Evolutionary conservation across 2,113 vertebrate species (phyloP).

Genomic region (Amazona guildingii): DNA sequence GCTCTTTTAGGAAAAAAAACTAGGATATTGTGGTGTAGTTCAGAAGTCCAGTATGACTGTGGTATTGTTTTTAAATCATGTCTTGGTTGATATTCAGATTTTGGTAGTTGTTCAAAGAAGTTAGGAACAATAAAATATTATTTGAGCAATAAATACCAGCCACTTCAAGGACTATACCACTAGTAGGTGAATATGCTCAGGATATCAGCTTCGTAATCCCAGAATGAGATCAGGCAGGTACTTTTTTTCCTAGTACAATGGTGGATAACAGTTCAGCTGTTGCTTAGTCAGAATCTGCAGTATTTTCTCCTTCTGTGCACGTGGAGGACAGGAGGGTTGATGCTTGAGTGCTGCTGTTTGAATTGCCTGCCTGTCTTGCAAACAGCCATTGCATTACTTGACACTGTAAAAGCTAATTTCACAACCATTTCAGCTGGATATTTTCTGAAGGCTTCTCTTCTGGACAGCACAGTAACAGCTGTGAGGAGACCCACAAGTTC

Average conservation of each 20-base stretch:
- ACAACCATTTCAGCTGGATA: neutral
- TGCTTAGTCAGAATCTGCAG: neutral
- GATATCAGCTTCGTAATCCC: neutral
- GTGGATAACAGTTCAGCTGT: neutral
- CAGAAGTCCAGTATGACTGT: neutral
- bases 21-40: neutral
- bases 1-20: neutral
- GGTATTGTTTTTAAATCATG: neutral
- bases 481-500: neutral
- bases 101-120: neutral
- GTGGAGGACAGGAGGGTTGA: neutral
- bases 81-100: neutral
- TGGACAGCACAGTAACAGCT: neutral
- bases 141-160: neutral
- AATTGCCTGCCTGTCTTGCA: neutral
- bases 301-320: neutral
- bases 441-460: neutral
- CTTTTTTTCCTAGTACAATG: neutral
- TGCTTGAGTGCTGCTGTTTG: neutral
- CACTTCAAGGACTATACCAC: neutral
- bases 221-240: neutral
- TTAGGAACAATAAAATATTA: neutral
- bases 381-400: neutral
- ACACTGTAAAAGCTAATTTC: neutral
- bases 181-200: neutral